A percentile compares a stretch with the other conserved stretches of the same genome.
These are phyloP conservation scores for Campylorhamphus procurvoides DNA, from an alignment of 2,113 vertebrate species.

Conservation along the genomic window DNA sequence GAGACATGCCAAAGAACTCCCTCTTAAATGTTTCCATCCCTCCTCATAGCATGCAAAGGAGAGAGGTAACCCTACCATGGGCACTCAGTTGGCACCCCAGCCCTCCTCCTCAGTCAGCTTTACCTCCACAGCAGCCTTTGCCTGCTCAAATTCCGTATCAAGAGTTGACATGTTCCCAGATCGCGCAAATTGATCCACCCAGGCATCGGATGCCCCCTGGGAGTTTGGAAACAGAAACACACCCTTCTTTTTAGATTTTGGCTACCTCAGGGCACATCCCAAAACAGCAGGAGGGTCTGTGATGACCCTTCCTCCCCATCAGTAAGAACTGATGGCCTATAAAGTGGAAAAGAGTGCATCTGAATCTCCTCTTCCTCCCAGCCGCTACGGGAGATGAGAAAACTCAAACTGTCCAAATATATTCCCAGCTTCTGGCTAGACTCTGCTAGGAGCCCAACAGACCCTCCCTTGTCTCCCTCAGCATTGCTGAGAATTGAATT, in stretches of 20 bases:
- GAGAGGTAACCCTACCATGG: neutral
- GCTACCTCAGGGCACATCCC: neutral
- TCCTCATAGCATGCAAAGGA: constrained; percentile 29
- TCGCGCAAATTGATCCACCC: constrained; percentile 92
- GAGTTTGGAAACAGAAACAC: constrained; percentile 51
- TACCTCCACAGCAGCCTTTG: constrained; percentile 97
- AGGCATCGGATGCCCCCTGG: constrained; percentile 88
- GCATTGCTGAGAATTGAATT: neutral
- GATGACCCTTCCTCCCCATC: neutral
- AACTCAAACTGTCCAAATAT: neutral
- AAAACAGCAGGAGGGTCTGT: neutral
- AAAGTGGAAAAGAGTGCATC: neutral
- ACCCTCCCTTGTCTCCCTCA: neutral
- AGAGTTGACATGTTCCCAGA: constrained; percentile 68
- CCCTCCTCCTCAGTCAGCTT: constrained; percentile 32
- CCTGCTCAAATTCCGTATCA: constrained; percentile 91
- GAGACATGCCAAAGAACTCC: neutral
- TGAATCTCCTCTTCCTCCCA: neutral
- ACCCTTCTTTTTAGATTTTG: constrained; percentile 28
- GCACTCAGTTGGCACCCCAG: neutral
- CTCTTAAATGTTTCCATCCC: neutral
- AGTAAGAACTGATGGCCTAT: neutral
- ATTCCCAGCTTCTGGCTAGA: constrained; percentile 28
- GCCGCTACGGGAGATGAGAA: neutral
- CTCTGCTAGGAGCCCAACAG: neutral